A percentile compares a stretch with the other conserved stretches of the same genome.
These are phyloP conservation scores for Diachrysia chrysitis DNA, from an alignment of 2,888 invertebrate species.

Conservation along the genomic window DNA sequence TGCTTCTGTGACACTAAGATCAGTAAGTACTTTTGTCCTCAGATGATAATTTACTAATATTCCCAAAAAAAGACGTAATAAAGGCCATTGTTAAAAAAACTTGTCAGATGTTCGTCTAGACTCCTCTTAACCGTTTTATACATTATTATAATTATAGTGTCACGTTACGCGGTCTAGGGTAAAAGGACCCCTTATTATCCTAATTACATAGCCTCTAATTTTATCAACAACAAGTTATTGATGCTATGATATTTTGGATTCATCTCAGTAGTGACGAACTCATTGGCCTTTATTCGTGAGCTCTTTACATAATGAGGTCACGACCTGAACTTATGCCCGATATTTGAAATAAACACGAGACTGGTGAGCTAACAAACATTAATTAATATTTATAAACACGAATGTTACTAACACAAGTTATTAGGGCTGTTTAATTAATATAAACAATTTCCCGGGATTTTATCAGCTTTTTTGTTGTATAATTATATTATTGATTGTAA, in stretches of 20 bases:
- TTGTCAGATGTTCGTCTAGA: no score
- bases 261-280: not conserved
- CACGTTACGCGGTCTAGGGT: no score
- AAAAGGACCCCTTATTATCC: not conserved
- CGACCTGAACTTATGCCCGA: conserved; percentile 3
- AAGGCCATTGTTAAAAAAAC: no score
- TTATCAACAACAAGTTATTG: not conserved
- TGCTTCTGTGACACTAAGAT: no score
- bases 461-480: not conserved
- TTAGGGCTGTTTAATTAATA: not conserved
- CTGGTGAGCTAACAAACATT: not conserved
- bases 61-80: no score
- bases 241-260: not conserved
- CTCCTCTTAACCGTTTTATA: no score
- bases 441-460: not conserved
- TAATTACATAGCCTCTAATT: not conserved
- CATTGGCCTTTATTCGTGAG: conserved; percentile 3
- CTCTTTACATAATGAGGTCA: conserved; percentile 6
- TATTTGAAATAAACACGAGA: not conserved
- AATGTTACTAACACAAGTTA: not conserved
- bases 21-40: no score
- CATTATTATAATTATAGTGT: no score
- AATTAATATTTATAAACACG: not conserved
- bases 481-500: not conserved
- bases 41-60: no score